Evolutionary conservation across 2,797 vertebrate species (phyloP), one percentile per base, ranked within the genome.

Genomic region (Euphonia xanthogaster): DNA sequence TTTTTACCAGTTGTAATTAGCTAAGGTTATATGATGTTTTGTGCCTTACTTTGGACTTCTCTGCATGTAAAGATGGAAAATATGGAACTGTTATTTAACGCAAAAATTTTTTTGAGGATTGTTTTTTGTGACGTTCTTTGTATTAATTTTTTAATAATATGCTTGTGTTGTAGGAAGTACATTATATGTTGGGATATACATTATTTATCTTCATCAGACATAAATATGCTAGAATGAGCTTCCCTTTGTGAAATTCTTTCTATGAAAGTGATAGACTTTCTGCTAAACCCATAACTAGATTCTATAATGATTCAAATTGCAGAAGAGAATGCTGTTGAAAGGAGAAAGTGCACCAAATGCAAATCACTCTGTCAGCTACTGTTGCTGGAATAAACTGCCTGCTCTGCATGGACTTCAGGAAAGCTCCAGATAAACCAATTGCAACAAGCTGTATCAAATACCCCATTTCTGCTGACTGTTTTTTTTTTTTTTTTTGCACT

Each of bases 401-500:
- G 73, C 73, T 94, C 82, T 96, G 96, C 93, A 88, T 84, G 82
- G 85, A 96, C 96, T 94, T 96, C 96, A 97, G 96, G 96, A 97
- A 96, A 95, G 92, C 70, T 88, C 96, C 85, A 90, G 78, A 93
- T 92, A 84, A 93, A 86, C 76, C 14, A 25, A 50, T 78, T 80
- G 87, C 81, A 94, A 12, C 92, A 80, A 81, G 47, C 82, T 78
- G 4, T 90, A 89, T 86, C 85, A 94, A 88, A 94, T 95, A 68
- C 72, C 65, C 44, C n/a, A 39, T 96, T 94, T 95, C 89, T 97
- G 91, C 92, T 96, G 96, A 96, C 83, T 17, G 78, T 0, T 57
- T 55, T 17, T 60, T 53, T 68, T 78, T 45, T 51, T 57, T 70
- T 50, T 76, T 76, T 44, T 4, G 14, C 47, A 37, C 65, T 86